These are phyloP conservation scores for Pseudorectes ferrugineus DNA, from an alignment of 2,113 vertebrate genomes.

Conservation along the genomic window DNA sequence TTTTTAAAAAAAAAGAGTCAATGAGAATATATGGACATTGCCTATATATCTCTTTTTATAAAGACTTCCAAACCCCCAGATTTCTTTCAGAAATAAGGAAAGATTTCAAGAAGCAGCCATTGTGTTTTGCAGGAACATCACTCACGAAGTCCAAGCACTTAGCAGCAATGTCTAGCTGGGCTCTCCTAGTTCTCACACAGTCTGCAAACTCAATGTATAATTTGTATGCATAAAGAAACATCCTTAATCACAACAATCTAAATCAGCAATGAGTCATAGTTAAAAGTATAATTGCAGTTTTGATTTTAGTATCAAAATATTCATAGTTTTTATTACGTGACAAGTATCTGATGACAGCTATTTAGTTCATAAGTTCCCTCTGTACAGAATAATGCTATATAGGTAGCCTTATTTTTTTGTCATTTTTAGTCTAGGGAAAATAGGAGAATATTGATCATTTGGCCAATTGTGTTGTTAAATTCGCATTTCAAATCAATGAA, in stretches of 20 bases:
- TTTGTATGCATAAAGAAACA: conserved; percentile 49
- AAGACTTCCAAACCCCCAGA: background rate
- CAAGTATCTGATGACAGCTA: background rate
- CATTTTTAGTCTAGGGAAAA: background rate
- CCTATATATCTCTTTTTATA: background rate
- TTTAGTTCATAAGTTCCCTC: background rate
- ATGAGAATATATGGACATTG: background rate
- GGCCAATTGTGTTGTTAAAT: background rate
- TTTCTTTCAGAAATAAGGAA: background rate
- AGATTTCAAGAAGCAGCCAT: background rate
- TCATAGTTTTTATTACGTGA: conserved; percentile 19
- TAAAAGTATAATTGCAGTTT: conserved; percentile 54
- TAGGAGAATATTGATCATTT: background rate
- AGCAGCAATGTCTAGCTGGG: background rate
- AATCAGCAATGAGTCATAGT: conserved; percentile 49
- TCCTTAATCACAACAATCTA: conserved; percentile 47
- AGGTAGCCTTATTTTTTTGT: background rate
- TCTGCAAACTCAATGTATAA: background rate
- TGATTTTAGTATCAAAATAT: conserved; percentile 59
- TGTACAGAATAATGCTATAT: background rate
- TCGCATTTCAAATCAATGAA: background rate
- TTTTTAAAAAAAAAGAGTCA: background rate
- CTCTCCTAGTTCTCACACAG: background rate
- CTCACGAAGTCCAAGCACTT: background rate
- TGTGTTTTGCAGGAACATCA: background rate